These are phyloP conservation scores for Mycalesis mineus DNA, from an alignment of 2,888 invertebrate species.

Conservation along the genomic window DNA sequence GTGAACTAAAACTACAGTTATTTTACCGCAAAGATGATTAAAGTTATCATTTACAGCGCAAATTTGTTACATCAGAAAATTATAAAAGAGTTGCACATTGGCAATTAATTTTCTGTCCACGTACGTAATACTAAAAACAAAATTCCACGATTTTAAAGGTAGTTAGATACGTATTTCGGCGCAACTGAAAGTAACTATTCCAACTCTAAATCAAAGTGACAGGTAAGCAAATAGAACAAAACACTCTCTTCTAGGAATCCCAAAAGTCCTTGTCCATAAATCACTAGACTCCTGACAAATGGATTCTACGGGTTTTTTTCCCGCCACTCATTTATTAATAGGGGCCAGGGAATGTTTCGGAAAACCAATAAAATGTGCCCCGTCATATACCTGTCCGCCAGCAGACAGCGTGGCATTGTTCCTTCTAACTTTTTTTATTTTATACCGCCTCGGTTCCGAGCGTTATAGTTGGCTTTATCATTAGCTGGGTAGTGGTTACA, in stretches of 20 bases:
- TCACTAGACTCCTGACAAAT: conserved; percentile 74
- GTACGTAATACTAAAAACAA: neutral
- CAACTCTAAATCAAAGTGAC: conserved; percentile 73
- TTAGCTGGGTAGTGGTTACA: conserved; percentile 26
- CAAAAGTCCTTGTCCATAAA: conserved; percentile 72
- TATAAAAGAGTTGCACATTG: no score
- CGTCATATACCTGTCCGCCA: conserved; percentile 76
- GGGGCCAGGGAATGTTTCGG: conserved; percentile 73
- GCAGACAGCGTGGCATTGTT: conserved; percentile 77
- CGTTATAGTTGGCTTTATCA: conserved; percentile 36
- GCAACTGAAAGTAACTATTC: conserved; percentile 35
- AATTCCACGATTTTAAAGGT: conserved; percentile 18
- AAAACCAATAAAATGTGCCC: conserved; percentile 78
- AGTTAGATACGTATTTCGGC: conserved; percentile 22
- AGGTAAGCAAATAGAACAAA: conserved; percentile 78
- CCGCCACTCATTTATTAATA: conserved; percentile 76
- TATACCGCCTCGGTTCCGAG: conserved; percentile 42
- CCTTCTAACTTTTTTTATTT: conserved; percentile 47
- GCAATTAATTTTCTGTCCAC: neutral
- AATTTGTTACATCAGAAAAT: no score
- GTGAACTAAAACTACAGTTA: no score
- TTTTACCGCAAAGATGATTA: no score
- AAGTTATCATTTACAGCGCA: no score
- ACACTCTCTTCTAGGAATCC: conserved; percentile 72
- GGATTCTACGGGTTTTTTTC: conserved; percentile 75